phyloP scores from a whole-genome alignment of 2,797 vertebrate genomes.

The Hylomyscus alleni region DNA sequence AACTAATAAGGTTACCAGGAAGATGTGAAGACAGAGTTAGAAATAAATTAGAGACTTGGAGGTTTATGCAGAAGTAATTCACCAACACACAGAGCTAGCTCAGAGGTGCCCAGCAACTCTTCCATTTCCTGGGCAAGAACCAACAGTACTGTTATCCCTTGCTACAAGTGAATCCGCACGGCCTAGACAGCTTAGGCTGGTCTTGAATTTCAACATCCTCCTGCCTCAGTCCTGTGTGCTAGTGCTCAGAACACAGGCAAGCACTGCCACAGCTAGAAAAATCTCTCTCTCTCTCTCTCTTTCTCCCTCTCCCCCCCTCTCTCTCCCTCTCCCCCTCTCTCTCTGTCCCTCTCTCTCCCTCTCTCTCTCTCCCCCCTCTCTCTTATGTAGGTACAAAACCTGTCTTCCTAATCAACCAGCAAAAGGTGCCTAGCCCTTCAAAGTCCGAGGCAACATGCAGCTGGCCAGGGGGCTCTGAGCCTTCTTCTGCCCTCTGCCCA shows the following conservation, averaged over 20 bases:
- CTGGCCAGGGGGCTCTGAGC: not conserved
- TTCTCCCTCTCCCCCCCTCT: no score
- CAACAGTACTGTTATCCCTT: not conserved
- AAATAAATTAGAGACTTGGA: slow-evolving; percentile 40
- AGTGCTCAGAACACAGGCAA: not conserved
- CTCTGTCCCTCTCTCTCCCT: no score
- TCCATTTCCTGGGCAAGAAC: not conserved
- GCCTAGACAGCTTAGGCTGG: not conserved
- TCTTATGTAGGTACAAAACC: not conserved
- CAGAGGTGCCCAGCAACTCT: not conserved
- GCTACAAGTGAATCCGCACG: not conserved
- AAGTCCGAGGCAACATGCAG: not conserved
- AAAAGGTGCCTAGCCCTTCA: not conserved
- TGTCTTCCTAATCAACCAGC: not conserved
- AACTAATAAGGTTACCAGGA: slow-evolving; percentile 5
- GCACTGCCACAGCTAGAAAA: not conserved
- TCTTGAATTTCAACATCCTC: not conserved
- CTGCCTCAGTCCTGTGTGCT: not conserved
- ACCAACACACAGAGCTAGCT: not conserved
- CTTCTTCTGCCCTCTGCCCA: not conserved
- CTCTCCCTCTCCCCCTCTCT: no score
- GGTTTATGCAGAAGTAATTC: slow-evolving; percentile 8
- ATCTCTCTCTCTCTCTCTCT: not conserved
- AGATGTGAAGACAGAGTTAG: slow-evolving; percentile 16
- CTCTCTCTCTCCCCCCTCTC: no score